Evolutionary conservation across 2,888 invertebrate genomes (phyloP), one percentile per base, ranked within the genome.

Genomic region (Tetropium fuscum): DNA sequence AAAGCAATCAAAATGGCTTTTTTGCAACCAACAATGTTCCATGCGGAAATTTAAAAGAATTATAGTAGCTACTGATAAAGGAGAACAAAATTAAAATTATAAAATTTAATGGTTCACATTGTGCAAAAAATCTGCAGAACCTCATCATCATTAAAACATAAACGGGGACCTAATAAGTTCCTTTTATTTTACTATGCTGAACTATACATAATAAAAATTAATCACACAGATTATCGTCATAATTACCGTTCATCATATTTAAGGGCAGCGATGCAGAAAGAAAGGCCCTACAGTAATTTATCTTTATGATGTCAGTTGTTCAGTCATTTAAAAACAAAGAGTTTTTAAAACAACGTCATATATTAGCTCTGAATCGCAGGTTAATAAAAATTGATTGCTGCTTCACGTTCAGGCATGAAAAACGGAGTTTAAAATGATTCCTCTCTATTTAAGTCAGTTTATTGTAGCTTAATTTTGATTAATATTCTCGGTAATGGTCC

Each of bases 401-500:
- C 27, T 54, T 41, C 44, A 51, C 43, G 53, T 58, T 47, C 51
- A 10, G 44, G 41, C 36, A 15, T 60, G 38, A 48, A 54, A 49
- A 54, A 60, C 55, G 51, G 53, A 48, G 25, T 36, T 55, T 30
- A 25, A 32, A 58, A 45, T 19, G 32, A 58, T 53, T 64, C 61
- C 63, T 48, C 60, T 55, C 58, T 55, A 57, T 61, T 58, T 53
- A 53, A 59, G 68, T 65, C 66, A 43, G 63, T 60, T 69, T 66
- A 63, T 67, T 66, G 56, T 63, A 58, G 64, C 62, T 68, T 70
- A 71, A 73, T 71, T 70, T 66, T 70, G 71, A 73, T 71, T 69
- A 71, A 71, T 73, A 57, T 38, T 25, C 43, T 19, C 20, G 38
- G 27, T 44, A 45, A 53, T 47, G 18, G 30, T 16, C 32, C 20